These are phyloP conservation scores for Myiagra hebetior DNA, from an alignment of 2,113 vertebrate species.

Conservation along the genomic window DNA sequence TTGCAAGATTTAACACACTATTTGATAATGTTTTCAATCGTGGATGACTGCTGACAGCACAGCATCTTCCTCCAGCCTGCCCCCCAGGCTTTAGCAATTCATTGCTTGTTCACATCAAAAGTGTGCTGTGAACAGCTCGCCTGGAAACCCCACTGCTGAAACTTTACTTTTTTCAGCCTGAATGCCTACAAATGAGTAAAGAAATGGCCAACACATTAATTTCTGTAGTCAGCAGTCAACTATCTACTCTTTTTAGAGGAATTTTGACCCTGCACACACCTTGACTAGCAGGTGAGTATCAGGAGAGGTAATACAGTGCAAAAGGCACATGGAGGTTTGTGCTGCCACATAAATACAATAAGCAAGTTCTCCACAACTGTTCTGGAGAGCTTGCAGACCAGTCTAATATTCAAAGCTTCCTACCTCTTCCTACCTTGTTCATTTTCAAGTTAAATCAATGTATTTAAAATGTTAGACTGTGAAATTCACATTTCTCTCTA, in stretches of 20 bases:
- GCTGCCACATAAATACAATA: rapidly evolving
- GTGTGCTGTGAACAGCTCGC: neutral
- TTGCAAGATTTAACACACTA: neutral
- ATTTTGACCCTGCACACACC: neutral
- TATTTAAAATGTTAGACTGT: neutral
- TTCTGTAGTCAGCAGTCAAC: neutral
- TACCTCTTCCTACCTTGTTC: neutral
- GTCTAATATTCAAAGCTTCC: neutral
- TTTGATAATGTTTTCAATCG: neutral
- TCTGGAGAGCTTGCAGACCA: neutral
- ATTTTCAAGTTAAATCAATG: neutral
- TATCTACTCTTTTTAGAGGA: neutral
- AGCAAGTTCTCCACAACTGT: neutral
- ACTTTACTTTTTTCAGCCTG: neutral
- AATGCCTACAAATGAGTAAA: neutral
- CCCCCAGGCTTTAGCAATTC: neutral
- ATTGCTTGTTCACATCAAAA: neutral
- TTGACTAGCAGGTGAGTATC: neutral
- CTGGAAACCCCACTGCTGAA: neutral
- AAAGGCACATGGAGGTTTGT: rapidly evolving
- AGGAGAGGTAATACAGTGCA: neutral
- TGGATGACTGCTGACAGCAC: neutral
- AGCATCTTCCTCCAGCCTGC: neutral
- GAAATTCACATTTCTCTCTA: neutral
- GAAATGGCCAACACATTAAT: neutral